These are phyloP conservation scores for Ganaspis brasiliensis DNA, from an alignment of 2,888 invertebrate species.

Conservation along the genomic window DNA sequence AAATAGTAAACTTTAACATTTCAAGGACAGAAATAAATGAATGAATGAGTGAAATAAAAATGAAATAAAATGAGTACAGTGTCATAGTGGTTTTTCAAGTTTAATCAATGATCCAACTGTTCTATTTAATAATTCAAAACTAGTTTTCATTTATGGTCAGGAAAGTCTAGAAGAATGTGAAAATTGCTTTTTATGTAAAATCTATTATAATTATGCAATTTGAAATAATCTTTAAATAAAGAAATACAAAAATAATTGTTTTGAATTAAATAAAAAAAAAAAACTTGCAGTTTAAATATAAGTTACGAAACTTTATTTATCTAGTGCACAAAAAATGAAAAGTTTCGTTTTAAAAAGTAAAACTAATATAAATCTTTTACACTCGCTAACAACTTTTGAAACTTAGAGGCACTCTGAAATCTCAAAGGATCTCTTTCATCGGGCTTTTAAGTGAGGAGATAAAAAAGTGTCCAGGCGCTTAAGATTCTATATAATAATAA, in stretches of 20 bases:
- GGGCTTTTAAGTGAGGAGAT: background rate
- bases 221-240: no score
- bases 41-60: slow-evolving; percentile 3
- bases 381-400: slow-evolving; percentile 5
- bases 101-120: slow-evolving; percentile 29
- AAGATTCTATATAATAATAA: no score
- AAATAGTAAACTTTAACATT: background rate
- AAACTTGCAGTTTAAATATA: no score
- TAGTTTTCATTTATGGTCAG: background rate
- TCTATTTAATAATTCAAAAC: background rate
- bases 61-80: background rate
- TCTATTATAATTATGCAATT: background rate
- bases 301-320: no score
- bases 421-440: slow-evolving; percentile 8
- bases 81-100: slow-evolving; percentile 30
- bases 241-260: no score
- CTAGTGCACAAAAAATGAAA: background rate
- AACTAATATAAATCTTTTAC: slow-evolving; percentile 1
- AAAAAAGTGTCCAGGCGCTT: background rate
- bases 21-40: slow-evolving; percentile 14
- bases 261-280: no score
- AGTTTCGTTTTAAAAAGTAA: background rate
- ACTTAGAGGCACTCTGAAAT: slow-evolving; percentile 1
- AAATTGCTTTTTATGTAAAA: background rate
- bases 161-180: background rate